Evolutionary conservation across 1,140 invertebrate species (phyloP).

Genomic region (Hyles vespertilio): DNA sequence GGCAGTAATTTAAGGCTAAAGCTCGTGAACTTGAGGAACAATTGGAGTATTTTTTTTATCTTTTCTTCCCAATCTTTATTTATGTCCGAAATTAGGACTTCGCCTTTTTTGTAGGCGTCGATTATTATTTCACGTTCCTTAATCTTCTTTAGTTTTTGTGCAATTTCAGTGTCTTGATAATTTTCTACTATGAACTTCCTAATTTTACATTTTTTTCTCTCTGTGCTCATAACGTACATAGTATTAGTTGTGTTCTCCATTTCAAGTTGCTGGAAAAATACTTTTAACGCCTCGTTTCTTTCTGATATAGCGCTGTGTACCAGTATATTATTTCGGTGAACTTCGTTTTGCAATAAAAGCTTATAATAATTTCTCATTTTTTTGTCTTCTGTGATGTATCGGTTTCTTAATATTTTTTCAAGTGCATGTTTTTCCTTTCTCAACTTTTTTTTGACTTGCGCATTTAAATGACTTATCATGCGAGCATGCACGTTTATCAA

Average conservation of each 20-base stretch:
- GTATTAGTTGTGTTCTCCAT: conserved; percentile 50
- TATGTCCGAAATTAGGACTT: conserved; percentile 37
- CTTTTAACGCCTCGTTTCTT: conserved; percentile 52
- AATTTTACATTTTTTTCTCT: conserved; percentile 64
- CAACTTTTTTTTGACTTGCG: conserved; percentile 48
- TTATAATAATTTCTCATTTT: conserved; percentile 61
- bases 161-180: conserved; percentile 37
- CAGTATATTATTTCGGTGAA: conserved; percentile 34
- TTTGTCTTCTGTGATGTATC: conserved; percentile 37
- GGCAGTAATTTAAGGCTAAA: conserved; percentile 60
- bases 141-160: conserved; percentile 42
- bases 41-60: conserved; percentile 51
- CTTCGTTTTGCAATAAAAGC: conserved; percentile 47
- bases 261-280: conserved; percentile 53
- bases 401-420: conserved; percentile 40
- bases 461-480: conserved; percentile 47
- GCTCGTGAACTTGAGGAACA: conserved; percentile 64
- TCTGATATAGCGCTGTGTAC: conserved; percentile 40
- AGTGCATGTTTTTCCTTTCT: conserved; percentile 40
- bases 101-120: conserved; percentile 34
- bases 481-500: conserved; percentile 37
- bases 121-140: conserved; percentile 43
- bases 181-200: conserved; percentile 51
- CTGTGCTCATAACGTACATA: conserved; percentile 61
- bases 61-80: conserved; percentile 60